Conservation (phyloP, 2,888 invertebrate species). For the Nudaria mundana region DNA sequence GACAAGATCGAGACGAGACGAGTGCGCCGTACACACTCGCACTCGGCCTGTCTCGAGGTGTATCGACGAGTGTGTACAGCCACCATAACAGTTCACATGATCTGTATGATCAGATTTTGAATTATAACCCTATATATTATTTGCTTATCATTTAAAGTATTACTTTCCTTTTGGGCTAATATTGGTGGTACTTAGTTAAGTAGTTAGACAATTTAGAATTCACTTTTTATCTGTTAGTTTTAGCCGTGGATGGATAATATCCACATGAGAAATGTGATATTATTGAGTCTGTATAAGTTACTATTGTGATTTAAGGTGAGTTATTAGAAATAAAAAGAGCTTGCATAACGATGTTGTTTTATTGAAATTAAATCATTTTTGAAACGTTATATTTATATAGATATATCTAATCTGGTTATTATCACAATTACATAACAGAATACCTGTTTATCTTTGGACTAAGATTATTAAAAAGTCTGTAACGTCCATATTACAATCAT, state of each 20-base stretch:
- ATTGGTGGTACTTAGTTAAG: slow-evolving; percentile 61
- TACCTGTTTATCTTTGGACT: slow-evolving; percentile 8
- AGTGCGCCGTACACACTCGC: too few species aligned
- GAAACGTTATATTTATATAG: slow-evolving; percentile 22
- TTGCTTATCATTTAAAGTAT: too few species aligned
- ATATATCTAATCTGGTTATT: slow-evolving; percentile 9
- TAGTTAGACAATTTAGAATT: slow-evolving; percentile 37
- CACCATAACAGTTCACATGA: too few species aligned
- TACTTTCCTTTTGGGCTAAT: slow-evolving; percentile 33
- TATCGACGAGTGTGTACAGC: too few species aligned
- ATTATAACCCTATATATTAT: too few species aligned
- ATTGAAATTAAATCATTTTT: slow-evolving; percentile 20
- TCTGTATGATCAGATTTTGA: too few species aligned
- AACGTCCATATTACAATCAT: not conserved
- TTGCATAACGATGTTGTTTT: slow-evolving; percentile 41
- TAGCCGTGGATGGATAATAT: slow-evolving; percentile 82
- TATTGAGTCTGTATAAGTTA: slow-evolving; percentile 81
- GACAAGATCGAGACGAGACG: too few species aligned
- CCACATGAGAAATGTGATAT: slow-evolving; percentile 88
- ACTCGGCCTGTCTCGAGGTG: too few species aligned
- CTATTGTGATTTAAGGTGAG: slow-evolving; percentile 48
- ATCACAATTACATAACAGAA: too few species aligned
- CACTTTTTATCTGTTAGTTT: slow-evolving; percentile 36
- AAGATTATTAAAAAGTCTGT: not conserved
- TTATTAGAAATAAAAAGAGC: slow-evolving; percentile 48